A percentile compares a stretch with the other conserved stretches of the same genome.
Evolutionary conservation across 2,888 invertebrate genomes (phyloP).

Genomic region (Corythucha ciliata): DNA sequence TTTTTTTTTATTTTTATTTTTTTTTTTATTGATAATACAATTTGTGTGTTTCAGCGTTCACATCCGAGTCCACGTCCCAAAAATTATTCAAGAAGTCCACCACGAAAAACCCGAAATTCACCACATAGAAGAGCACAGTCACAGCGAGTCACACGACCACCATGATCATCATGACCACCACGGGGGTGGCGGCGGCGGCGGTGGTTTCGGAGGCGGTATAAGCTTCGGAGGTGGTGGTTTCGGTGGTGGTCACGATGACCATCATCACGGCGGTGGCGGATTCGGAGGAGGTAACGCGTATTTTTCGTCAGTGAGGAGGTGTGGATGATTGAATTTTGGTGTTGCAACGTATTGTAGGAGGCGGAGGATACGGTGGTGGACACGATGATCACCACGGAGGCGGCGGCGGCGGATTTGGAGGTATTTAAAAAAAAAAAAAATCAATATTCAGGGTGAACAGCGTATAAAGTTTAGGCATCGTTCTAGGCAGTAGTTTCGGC

Average conservation of each 20-base stretch:
- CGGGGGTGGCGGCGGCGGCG: slow-evolving; percentile 22
- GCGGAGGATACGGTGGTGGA: slow-evolving; percentile 4
- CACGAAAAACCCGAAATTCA: slow-evolving; percentile 36
- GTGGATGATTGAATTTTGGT: no score
- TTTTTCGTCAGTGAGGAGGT: no score
- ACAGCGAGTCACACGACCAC: slow-evolving; percentile 31
- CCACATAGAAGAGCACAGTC: slow-evolving; percentile 34
- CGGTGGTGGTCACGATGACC: slow-evolving; percentile 13
- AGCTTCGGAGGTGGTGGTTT: slow-evolving; percentile 10
- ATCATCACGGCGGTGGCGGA: slow-evolving; percentile 1
- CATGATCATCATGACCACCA: slow-evolving; percentile 25
- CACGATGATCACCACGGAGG: neutral
- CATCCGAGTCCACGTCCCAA: slow-evolving; percentile 37
- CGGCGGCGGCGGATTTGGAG: slow-evolving; percentile 4
- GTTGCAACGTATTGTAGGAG: no score
- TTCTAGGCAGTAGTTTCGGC: slow-evolving; percentile 12
- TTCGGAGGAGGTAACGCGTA: slow-evolving; percentile 3
- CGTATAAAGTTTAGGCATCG: neutral
- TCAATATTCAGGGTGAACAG: neutral
- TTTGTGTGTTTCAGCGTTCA: slow-evolving; percentile 36
- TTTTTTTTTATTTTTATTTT: no score
- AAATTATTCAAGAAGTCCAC: slow-evolving; percentile 36
- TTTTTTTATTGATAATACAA: no score
- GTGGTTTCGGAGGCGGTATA: slow-evolving; percentile 12
- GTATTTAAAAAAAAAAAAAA: no score